Conservation (phyloP, 1,140 invertebrate species). For the Sycobia sp. region DNA sequence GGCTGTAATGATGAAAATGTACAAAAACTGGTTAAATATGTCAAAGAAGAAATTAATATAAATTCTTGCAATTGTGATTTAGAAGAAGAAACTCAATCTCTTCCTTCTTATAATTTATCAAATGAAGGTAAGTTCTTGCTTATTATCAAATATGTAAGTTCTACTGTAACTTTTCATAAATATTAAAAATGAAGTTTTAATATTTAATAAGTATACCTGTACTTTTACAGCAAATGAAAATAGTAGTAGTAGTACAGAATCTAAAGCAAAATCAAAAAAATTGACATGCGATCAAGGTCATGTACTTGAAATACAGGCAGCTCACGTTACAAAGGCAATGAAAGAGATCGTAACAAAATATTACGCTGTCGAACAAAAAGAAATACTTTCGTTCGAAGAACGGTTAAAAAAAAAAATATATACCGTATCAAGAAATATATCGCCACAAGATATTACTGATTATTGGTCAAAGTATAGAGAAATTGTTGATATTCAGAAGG, state of each 20-base stretch:
- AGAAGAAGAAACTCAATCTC: not conserved
- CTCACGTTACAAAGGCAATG: slow-evolving; percentile 61
- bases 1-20: slow-evolving; percentile 17
- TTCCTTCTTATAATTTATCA: not conserved
- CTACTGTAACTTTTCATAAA: slow-evolving; percentile 1
- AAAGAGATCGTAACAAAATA: slow-evolving; percentile 60
- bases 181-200: not conserved
- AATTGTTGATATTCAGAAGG: slow-evolving; percentile 57
- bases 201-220: not conserved
- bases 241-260: not conserved
- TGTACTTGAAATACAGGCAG: slow-evolving; percentile 64
- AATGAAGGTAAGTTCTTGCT: slow-evolving; percentile 11
- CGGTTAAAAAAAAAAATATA: slow-evolving; percentile 40
- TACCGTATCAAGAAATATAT: slow-evolving; percentile 60
- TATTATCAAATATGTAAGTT: too few species aligned
- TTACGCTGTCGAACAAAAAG: slow-evolving; percentile 49
- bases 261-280: slow-evolving; percentile 12
- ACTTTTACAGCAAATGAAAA: not conserved
- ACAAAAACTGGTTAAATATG: slow-evolving; percentile 31
- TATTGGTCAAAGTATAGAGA: slow-evolving; percentile 62
- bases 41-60: slow-evolving; percentile 29
- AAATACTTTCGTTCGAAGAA: slow-evolving; percentile 36
- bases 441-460: slow-evolving; percentile 56
- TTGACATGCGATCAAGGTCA: slow-evolving; percentile 54
- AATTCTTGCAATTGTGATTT: not conserved